These are phyloP conservation scores for Cichladusa arquata DNA, from an alignment of 2,113 vertebrate species.

Conservation along the genomic window DNA sequence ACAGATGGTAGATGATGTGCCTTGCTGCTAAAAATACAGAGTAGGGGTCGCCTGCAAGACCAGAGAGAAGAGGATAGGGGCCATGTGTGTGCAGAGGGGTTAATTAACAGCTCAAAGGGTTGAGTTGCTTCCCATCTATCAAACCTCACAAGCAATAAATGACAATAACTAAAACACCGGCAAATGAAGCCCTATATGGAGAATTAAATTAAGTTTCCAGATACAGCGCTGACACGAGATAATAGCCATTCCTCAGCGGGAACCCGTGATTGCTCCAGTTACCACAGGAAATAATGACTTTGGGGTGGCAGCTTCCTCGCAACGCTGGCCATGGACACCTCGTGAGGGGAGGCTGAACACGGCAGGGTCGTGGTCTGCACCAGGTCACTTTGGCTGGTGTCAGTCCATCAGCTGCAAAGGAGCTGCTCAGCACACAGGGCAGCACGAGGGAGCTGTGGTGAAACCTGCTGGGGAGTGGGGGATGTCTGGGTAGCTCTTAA, in stretches of 20 bases:
- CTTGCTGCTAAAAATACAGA: conserved; percentile 46
- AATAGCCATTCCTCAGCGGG: conserved; percentile 45
- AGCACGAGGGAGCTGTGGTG: rapidly evolving
- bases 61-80: conserved; percentile 19
- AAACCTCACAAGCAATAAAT: conserved; percentile 61
- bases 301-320: neutral
- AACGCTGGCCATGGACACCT: neutral
- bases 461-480: neutral
- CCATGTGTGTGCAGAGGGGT: conserved; percentile 46
- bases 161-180: conserved; percentile 63
- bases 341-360: neutral
- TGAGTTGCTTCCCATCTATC: conserved; percentile 57
- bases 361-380: neutral
- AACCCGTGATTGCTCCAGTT: conserved; percentile 32
- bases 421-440: neutral
- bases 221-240: conserved; percentile 34
- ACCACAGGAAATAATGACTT: conserved; percentile 61
- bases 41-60: neutral
- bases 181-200: conserved; percentile 55
- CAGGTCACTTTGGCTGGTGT: conserved; percentile 35
- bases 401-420: conserved; percentile 30
- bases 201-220: conserved; percentile 65
- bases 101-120: conserved; percentile 69
- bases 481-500: neutral
- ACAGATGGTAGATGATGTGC: conserved; percentile 44